phyloP scores from a whole-genome alignment of 1,140 invertebrate genomes.

The Drusus annulatus region DNA sequence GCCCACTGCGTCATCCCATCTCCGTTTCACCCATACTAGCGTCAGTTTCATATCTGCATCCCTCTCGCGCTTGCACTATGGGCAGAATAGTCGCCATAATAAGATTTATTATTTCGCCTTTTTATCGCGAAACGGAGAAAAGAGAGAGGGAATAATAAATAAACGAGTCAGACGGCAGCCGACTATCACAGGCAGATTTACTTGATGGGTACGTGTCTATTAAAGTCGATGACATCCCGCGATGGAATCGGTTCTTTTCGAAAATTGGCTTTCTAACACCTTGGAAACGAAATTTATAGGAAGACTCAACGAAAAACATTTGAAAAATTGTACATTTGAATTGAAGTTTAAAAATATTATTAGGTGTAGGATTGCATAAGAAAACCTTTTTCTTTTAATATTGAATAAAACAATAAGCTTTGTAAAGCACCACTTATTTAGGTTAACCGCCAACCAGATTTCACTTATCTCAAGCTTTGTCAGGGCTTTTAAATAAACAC shows the following conservation, averaged over 20 bases:
- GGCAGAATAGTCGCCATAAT: neutral
- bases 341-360: too few relatives aligned
- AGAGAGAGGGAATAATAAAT: neutral
- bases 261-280: neutral
- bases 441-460: too few relatives aligned
- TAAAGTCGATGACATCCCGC: conserved; percentile 6
- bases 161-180: conserved; percentile 13
- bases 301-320: too few relatives aligned
- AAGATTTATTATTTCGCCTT: conserved; percentile 19
- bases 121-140: neutral
- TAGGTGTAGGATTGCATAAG: too few relatives aligned
- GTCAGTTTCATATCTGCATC: neutral
- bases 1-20: neutral
- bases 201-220: conserved; percentile 3
- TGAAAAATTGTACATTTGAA: too few relatives aligned
- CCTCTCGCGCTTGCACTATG: neutral
- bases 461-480: too few relatives aligned
- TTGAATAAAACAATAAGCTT: too few relatives aligned
- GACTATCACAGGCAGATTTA: conserved; percentile 14
- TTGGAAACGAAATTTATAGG: too few relatives aligned
- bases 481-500: too few relatives aligned
- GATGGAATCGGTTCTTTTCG: neutral
- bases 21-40: neutral
- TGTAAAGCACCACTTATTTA: too few relatives aligned
- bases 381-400: too few relatives aligned